These are phyloP conservation scores for Helicoverpa zea DNA, from an alignment of 1,140 invertebrate genomes.

Conservation along the genomic window DNA sequence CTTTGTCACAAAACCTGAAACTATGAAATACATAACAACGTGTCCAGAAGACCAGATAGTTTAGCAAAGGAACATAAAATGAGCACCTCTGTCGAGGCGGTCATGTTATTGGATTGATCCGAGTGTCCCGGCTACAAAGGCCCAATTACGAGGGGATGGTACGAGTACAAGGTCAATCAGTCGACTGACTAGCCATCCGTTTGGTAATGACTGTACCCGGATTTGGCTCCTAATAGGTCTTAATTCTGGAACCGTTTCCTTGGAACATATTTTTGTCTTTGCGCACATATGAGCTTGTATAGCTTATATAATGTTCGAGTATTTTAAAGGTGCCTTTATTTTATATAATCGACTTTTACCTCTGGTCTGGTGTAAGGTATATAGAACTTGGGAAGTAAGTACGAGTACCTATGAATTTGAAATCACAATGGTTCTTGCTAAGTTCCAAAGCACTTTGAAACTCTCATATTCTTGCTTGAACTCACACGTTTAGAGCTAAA, in stretches of 20 bases:
- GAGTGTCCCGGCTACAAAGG: slow-evolving; percentile 73
- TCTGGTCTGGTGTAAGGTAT: too few relatives aligned
- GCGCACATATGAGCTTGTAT: neutral
- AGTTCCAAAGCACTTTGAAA: too few relatives aligned
- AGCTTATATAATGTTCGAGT: too few relatives aligned
- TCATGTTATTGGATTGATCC: slow-evolving; percentile 73
- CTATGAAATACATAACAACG: slow-evolving; percentile 29
- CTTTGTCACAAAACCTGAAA: slow-evolving; percentile 7
- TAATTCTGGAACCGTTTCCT: slow-evolving; percentile 38
- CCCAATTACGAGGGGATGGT: slow-evolving; percentile 73
- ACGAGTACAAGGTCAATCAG: slow-evolving; percentile 75
- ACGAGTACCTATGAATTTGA: too few relatives aligned
- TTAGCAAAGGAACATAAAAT: slow-evolving; percentile 64
- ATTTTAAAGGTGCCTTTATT: too few relatives aligned
- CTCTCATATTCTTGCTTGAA: too few relatives aligned
- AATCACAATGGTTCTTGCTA: too few relatives aligned
- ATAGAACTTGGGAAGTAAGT: too few relatives aligned
- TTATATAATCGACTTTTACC: too few relatives aligned
- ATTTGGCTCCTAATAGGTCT: slow-evolving; percentile 36
- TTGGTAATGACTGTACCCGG: slow-evolving; percentile 47
- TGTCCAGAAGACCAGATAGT: neutral
- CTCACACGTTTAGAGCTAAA: too few relatives aligned
- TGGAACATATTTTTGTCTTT: neutral
- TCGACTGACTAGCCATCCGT: slow-evolving; percentile 38
- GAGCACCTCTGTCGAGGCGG: slow-evolving; percentile 55